Percentiles rank a stretch among this genome's conserved stretches.
phyloP scores from a whole-genome alignment of 2,888 invertebrate genomes.

The Entomobrya proxima region DNA sequence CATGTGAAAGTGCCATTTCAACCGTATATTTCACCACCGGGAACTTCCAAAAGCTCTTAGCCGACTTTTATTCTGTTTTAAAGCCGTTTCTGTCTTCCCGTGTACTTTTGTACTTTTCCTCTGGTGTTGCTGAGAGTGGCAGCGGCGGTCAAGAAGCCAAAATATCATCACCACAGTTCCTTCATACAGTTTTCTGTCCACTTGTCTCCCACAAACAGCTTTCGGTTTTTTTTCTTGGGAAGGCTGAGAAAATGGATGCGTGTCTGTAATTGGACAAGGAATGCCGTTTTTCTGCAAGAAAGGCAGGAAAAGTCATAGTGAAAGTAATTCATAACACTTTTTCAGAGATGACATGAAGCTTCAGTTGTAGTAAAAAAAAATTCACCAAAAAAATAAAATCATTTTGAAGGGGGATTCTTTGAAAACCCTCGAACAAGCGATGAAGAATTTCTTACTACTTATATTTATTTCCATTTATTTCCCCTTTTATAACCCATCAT shows the following conservation, averaged over 20 bases:
- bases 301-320: neutral
- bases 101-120: neutral
- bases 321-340: conserved; percentile 4
- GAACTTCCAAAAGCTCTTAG: conserved; percentile 27
- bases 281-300: neutral
- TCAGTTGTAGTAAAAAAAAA: too few relatives aligned
- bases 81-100: neutral
- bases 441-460: neutral
- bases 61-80: neutral
- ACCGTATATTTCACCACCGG: conserved; percentile 2
- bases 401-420: neutral
- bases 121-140: neutral
- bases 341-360: neutral
- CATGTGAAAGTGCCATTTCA: conserved; percentile 5
- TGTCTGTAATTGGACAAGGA: neutral
- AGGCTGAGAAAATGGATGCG: neutral
- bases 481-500: neutral
- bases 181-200: neutral
- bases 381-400: neutral
- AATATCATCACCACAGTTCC: conserved; percentile 2
- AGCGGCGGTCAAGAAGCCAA: conserved; percentile 20
- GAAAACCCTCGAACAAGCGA: too few relatives aligned
- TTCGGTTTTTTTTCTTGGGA: neutral
- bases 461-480: neutral
- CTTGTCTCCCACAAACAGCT: neutral